Percentiles rank a stretch among this genome's conserved stretches.
These are phyloP conservation scores for Semaprochilodus insignis DNA, from an alignment of 2,797 vertebrate genomes.

Conservation along the genomic window DNA sequence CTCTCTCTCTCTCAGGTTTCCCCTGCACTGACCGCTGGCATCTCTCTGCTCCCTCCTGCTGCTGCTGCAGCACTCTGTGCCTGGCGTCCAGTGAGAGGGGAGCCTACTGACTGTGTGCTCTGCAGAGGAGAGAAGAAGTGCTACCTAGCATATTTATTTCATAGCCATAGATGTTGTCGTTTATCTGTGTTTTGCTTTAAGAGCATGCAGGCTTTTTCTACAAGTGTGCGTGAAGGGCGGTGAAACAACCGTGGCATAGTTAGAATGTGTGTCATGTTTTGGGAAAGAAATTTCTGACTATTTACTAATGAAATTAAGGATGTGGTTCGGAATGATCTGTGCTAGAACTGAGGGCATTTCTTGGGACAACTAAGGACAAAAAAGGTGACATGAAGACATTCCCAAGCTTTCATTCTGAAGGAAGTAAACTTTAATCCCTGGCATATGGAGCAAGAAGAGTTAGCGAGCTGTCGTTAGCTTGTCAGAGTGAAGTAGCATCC, in stretches of 20 bases:
- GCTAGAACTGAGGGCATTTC: background rate
- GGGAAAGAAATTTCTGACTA: background rate
- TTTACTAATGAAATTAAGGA: background rate
- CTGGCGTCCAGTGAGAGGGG: constrained; percentile 30
- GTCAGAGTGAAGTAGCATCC: constrained; percentile 10
- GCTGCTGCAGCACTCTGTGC: constrained; percentile 22
- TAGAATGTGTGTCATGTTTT: background rate
- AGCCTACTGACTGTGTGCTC: constrained; percentile 20
- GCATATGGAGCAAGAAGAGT: background rate
- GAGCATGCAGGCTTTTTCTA: background rate
- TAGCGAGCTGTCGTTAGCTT: constrained; percentile 25
- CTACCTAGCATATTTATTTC: constrained; percentile 6
- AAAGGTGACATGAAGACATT: background rate
- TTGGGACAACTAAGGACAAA: background rate
- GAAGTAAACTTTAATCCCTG: background rate
- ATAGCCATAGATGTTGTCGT: background rate
- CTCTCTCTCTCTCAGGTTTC: constrained; percentile 41
- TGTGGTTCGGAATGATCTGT: background rate
- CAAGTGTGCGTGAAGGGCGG: constrained; percentile 1
- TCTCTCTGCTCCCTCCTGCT: constrained; percentile 37
- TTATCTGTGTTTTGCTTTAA: constrained; percentile 6
- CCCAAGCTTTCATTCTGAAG: background rate
- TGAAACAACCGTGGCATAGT: background rate
- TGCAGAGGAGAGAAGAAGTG: constrained; percentile 17
- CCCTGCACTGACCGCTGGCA: constrained; percentile 34